Evolutionary conservation across 2,113 vertebrate genomes (phyloP).

Genomic region (Morone chrysops): DNA sequence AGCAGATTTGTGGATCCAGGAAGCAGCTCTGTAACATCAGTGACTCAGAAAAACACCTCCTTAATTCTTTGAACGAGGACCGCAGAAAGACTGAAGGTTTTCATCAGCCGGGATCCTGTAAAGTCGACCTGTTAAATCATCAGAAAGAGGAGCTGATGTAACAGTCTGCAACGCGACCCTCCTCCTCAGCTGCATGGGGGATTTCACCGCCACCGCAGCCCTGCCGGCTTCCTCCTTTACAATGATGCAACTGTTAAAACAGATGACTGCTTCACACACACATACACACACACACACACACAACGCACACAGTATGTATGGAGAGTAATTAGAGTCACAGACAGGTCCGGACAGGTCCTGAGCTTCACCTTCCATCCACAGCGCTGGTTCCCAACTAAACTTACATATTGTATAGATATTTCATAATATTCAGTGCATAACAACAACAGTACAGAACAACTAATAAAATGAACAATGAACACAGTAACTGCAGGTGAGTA

Average conservation of each 20-base stretch:
- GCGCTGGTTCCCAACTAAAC: constrained; percentile 27
- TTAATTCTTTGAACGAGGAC: constrained; percentile 7
- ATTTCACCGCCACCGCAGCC: background rate
- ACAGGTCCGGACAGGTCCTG: constrained; percentile 50
- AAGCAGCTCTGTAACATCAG: background rate
- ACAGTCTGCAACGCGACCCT: constrained; percentile 24
- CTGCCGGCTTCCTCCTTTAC: background rate
- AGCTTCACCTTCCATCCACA: no score
- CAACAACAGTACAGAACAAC: no score
- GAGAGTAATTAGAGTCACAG: constrained; percentile 29
- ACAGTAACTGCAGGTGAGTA: no score
- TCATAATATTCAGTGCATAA: no score
- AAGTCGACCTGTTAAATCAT: background rate
- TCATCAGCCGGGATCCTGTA: constrained; percentile 15
- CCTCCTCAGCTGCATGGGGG: constrained; percentile 18
- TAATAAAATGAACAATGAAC: no score
- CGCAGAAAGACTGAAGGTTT: background rate
- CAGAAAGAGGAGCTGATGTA: constrained; percentile 56
- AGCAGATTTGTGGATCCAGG: background rate
- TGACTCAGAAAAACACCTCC: background rate
- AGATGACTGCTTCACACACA: constrained; percentile 4
- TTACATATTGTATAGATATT: no score
- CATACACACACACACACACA: constrained; percentile 16
- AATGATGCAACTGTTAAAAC: constrained; percentile 42
- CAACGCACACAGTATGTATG: background rate